These are phyloP conservation scores for Liasis olivaceus DNA, from an alignment of 2,797 vertebrate genomes.

Conservation along the genomic window DNA sequence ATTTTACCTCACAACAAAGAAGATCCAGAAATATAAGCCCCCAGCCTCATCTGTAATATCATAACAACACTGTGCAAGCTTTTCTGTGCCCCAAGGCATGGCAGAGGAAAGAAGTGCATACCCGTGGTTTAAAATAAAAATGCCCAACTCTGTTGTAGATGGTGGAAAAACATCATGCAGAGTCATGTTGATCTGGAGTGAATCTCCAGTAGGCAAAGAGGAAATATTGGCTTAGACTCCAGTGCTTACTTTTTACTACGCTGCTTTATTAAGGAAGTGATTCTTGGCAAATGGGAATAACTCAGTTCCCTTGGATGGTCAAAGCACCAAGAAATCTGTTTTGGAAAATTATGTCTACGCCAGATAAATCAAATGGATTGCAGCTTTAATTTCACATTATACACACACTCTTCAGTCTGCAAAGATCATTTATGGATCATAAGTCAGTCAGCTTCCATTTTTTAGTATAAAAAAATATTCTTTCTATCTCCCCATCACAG, in stretches of 20 bases:
- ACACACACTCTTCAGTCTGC: too few relatives aligned
- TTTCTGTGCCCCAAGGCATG: neutral
- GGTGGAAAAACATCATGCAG: neutral
- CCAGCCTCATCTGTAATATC: neutral
- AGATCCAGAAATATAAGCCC: too few relatives aligned
- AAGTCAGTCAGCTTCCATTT: neutral
- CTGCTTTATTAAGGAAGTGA: neutral
- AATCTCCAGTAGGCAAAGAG: neutral
- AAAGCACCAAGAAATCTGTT: neutral
- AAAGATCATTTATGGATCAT: neutral
- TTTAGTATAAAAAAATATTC: neutral
- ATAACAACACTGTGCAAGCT: neutral
- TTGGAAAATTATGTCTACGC: neutral
- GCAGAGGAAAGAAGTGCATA: neutral
- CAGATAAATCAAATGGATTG: neutral
- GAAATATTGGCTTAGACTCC: neutral
- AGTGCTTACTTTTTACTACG: too few relatives aligned
- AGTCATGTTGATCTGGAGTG: neutral
- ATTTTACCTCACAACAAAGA: too few relatives aligned
- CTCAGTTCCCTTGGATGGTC: neutral
- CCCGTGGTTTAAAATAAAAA: neutral
- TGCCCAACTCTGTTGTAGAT: neutral
- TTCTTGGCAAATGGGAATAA: neutral
- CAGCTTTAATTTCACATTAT: neutral
- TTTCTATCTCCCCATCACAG: slow-evolving; percentile 64